These are phyloP conservation scores for Drosophila lutescens DNA, from an alignment of 2,888 invertebrate genomes.

Conservation along the genomic window DNA sequence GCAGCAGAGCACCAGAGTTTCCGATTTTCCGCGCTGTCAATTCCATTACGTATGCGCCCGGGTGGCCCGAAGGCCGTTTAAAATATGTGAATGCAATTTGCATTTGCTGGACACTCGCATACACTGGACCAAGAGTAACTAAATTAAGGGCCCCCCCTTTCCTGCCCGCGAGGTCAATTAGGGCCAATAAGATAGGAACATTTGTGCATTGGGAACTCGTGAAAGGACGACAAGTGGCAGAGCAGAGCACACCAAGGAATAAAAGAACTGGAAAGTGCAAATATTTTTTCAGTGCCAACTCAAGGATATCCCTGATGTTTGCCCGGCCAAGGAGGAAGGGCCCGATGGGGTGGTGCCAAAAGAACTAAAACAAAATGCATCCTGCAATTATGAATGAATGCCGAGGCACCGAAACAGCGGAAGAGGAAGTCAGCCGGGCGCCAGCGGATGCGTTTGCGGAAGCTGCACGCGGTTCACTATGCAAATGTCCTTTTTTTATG, in stretches of 20 bases:
- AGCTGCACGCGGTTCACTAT: conserved; percentile 44
- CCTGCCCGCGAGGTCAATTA: conserved; percentile 32
- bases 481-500: conserved; percentile 27
- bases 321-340: conserved; percentile 38
- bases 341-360: conserved; percentile 9
- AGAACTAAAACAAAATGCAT: conserved; percentile 66
- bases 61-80: conserved; percentile 32
- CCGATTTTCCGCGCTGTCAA: conserved; percentile 69
- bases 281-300: conserved; percentile 75
- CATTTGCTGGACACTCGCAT: conserved; percentile 47
- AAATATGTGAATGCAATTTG: conserved; percentile 66
- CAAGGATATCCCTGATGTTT: conserved; percentile 79
- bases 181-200: conserved; percentile 25
- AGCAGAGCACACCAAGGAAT: neutral
- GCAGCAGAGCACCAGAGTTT: conserved; percentile 48
- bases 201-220: conserved; percentile 19
- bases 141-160: conserved; percentile 37
- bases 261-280: conserved; percentile 9
- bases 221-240: conserved; percentile 22
- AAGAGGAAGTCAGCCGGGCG: conserved; percentile 46
- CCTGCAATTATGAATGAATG: conserved; percentile 76
- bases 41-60: conserved; percentile 66
- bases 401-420: conserved; percentile 15
- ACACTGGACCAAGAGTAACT: conserved; percentile 36
- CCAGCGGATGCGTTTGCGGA: conserved; percentile 56